phyloP scores from a whole-genome alignment of 2,888 invertebrate species.

The Glaucopsyche alexis region DNA sequence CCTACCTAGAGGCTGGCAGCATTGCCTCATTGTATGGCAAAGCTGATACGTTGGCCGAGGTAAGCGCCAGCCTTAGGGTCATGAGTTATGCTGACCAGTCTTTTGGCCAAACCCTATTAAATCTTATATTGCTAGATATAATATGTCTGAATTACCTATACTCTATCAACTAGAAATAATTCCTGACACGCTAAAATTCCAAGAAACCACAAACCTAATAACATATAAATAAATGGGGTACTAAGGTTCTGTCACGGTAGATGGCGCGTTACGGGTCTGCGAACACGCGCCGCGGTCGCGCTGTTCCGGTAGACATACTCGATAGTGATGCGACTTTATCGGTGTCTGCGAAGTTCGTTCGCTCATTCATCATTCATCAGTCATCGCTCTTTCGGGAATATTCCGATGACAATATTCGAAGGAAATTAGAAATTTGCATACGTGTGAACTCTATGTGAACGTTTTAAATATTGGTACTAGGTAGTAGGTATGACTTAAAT shows the following conservation, averaged over 20 bases:
- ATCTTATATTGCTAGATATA: no score
- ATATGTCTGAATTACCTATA: no score
- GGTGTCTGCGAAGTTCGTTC: slow-evolving; percentile 13
- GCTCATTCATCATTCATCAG: neutral
- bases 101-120: no score
- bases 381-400: slow-evolving; percentile 16
- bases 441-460: neutral
- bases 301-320: slow-evolving; percentile 10
- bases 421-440: neutral
- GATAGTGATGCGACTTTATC: slow-evolving; percentile 4
- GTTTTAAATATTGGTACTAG: neutral
- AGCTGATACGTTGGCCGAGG: no score
- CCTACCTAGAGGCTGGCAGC: no score
- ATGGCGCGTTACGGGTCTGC: neutral
- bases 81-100: no score
- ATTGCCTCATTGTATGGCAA: no score
- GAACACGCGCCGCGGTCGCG: neutral
- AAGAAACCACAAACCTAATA: neutral
- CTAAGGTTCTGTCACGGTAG: slow-evolving; percentile 4
- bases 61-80: no score
- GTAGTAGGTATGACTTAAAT: no score
- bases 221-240: neutral
- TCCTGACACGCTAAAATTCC: neutral
- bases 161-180: no score
- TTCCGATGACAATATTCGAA: slow-evolving; percentile 10